Conservation (phyloP, 2,797 vertebrate species). For the Distichodus sexfasciatus region DNA sequence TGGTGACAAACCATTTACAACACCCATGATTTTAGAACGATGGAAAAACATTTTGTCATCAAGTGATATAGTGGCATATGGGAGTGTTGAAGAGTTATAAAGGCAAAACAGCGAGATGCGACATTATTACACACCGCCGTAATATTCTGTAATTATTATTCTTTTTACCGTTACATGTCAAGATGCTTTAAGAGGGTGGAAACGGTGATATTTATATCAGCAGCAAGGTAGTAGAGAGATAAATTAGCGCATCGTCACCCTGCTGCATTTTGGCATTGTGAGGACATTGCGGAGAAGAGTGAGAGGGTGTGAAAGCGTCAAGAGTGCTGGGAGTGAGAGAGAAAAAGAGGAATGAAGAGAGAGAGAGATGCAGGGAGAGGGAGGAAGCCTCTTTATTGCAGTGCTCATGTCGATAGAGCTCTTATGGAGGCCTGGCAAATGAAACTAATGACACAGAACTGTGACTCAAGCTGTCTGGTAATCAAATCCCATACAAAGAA, state of each 20-base stretch:
- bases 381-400: conserved; percentile 42
- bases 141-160: not conserved
- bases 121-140: not conserved
- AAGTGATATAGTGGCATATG: not conserved
- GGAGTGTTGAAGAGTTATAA: not conserved
- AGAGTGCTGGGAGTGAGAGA: conserved; percentile 18
- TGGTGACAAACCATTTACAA: not conserved
- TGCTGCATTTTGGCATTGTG: conserved; percentile 29
- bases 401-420: conserved; percentile 64
- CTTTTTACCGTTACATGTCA: not conserved
- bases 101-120: not conserved
- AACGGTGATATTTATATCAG: conserved; percentile 4
- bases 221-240: conserved; percentile 17
- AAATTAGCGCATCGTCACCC: conserved; percentile 34
- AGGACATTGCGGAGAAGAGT: conserved; percentile 24
- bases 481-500: conserved; percentile 58
- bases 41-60: not conserved
- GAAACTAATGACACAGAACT: conserved; percentile 78
- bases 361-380: not conserved
- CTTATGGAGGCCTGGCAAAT: conserved; percentile 63
- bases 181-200: not conserved
- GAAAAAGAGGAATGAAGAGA: not conserved
- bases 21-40: not conserved
- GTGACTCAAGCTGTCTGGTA: conserved; percentile 73
- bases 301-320: conserved; percentile 22